Evolutionary conservation across 2,797 vertebrate species (phyloP).

Genomic region (Chloroceryle amazona): DNA sequence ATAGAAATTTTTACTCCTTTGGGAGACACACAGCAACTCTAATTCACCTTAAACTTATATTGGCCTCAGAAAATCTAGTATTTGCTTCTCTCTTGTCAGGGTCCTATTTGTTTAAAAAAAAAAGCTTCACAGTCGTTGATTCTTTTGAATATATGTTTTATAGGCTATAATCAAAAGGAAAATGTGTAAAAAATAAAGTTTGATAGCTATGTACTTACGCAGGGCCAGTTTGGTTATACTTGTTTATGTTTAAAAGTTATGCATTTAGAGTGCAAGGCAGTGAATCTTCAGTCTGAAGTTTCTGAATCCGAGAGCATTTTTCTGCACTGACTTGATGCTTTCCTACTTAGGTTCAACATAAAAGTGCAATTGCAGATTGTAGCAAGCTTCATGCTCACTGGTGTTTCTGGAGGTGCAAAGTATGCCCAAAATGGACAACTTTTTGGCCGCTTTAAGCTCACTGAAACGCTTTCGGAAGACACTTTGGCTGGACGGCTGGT

Average conservation of each 20-base stretch:
- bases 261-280: background rate
- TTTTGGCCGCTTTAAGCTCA: conserved; percentile 98
- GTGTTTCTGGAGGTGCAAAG: conserved; percentile 97
- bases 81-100: background rate
- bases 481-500: conserved; percentile 96
- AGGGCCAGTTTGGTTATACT: background rate
- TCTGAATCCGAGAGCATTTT: background rate
- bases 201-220: fast-evolving
- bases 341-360: conserved; percentile 94
- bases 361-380: conserved; percentile 98
- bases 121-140: background rate
- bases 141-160: background rate
- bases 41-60: background rate
- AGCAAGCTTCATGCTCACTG: conserved; percentile 98
- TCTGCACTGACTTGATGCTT: conserved; percentile 44
- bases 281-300: background rate
- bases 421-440: conserved; percentile 98
- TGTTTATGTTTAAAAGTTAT: background rate
- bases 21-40: background rate
- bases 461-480: conserved; percentile 98
- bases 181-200: background rate
- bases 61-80: background rate
- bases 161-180: background rate
- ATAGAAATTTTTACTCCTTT: background rate
- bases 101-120: background rate